A percentile compares a stretch with the other conserved stretches of the same genome.
Evolutionary conservation across 2,888 invertebrate species (phyloP).

Genomic region (Brachyptera risi): DNA sequence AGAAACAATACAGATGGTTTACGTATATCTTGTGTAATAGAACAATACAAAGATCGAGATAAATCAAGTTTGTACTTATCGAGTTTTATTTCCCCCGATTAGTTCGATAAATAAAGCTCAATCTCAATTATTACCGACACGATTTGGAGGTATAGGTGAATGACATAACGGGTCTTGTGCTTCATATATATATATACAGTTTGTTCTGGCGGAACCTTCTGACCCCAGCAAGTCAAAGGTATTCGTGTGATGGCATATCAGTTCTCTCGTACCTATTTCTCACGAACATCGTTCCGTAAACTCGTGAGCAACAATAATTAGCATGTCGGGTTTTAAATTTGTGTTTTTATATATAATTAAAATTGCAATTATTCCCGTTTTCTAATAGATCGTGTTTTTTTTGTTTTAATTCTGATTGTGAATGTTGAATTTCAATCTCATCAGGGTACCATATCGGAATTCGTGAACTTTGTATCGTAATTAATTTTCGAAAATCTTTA

Average conservation of each 20-base stretch:
- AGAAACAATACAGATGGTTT: no score
- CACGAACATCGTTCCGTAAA: conserved; percentile 5
- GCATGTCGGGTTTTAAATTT: neutral
- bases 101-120: conserved; percentile 13
- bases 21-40: no score
- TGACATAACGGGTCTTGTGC: conserved; percentile 1
- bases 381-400: no score
- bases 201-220: neutral
- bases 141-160: neutral
- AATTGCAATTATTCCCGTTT: conserved; percentile 3
- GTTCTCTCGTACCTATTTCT: neutral
- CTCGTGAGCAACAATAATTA: conserved; percentile 8
- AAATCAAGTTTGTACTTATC: neutral
- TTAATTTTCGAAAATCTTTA: no score
- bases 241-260: neutral
- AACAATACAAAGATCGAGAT: neutral
- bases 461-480: no score
- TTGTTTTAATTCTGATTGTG: no score
- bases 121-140: conserved; percentile 1
- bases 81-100: conserved; percentile 1
- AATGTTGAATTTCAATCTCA: no score
- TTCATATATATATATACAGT: neutral
- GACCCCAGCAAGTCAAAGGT: neutral
- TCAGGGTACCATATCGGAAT: no score
- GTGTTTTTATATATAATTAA: conserved; percentile 2